Base-by-base conservation (phyloP, 2,888 invertebrate species). In the Sicus ferrugineus region DNA sequence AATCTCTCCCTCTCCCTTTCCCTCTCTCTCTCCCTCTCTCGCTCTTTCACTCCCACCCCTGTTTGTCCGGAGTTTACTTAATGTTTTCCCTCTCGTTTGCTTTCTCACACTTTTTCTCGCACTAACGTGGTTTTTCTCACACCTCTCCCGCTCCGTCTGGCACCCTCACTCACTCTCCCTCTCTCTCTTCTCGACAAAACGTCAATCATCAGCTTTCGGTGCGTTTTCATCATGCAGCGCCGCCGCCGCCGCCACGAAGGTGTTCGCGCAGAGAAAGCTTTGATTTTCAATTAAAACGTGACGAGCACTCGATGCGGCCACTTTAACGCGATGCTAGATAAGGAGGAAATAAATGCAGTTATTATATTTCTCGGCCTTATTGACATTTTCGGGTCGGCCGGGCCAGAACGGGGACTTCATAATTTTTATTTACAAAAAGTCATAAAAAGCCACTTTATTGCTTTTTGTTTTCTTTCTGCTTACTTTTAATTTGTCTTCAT, bases 281-380 rank as follows among this genome's bases (percentile, higher is more conserved):
- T 48, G 61, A 42, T 42, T 61, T 52, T 65, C 54, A 65, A 54
- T 65, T 38, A 65, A 65, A 54, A 65, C 65, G 65, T 65, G 65
- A 65, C 65, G n/a, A 54, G 28, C 52, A 34, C 30, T 64, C 38
- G 65, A 16, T 34, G 23, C 48, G 11, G 48, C 2, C 46, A 28
- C 7, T 34, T 26, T 9, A 23, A 21, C 34, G 3, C 34, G 38
- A 9, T 6, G 21, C 6, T 7, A 54, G 54, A 54, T 54, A 54
- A 54, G n/a, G 28, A 3, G 54, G 5, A 26, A 54, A 54, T 54
- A 11, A 23, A 21, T 38, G 9, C 64, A 19, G 21, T 54, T 64
- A n/a, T 52, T 52, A 21, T 65, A 14, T 14, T 58, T 42, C 26
- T 42, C 21, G 23, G n/a, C 23, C 4, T 61, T 31, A 21, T 42